Evolutionary conservation across 1,140 invertebrate species (phyloP).

Genomic region (Pseudachorutes palmiensis): DNA sequence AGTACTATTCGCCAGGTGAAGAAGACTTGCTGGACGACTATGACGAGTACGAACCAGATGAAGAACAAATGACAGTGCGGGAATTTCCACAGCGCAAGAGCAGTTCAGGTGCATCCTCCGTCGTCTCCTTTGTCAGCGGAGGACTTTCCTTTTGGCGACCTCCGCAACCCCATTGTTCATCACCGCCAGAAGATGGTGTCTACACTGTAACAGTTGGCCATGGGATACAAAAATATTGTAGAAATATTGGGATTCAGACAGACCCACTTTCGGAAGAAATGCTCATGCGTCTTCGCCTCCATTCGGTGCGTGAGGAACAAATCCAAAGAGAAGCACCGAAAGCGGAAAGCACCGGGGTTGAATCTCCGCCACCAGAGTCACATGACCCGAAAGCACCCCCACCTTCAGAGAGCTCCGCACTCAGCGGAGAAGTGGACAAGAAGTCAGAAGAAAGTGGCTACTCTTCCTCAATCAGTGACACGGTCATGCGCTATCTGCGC

Average conservation of each 20-base stretch:
- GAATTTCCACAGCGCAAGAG: constrained; percentile 22
- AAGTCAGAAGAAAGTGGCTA: constrained; percentile 60
- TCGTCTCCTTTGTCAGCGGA: constrained; percentile 27
- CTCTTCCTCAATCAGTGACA: constrained; percentile 73
- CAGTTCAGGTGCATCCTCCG: constrained; percentile 31
- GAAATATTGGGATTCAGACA: constrained; percentile 33
- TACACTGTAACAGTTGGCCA: background rate
- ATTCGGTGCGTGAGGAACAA: constrained; percentile 45
- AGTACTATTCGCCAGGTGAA: constrained; percentile 15
- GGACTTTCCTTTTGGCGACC: constrained; percentile 23
- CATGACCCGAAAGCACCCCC: background rate
- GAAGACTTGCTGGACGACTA: constrained; percentile 27
- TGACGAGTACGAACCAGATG: constrained; percentile 33
- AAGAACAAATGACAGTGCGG: constrained; percentile 30
- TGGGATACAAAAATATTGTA: constrained; percentile 2
- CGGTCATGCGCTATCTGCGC: constrained; percentile 68
- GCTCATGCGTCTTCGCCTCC: constrained; percentile 23
- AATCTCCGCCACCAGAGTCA: constrained; percentile 32
- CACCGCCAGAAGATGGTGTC: background rate
- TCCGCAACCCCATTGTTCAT: background rate
- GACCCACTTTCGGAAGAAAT: constrained; percentile 36
- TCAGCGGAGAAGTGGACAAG: constrained; percentile 40
- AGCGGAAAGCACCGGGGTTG: constrained; percentile 49
- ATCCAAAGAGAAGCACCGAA: background rate
- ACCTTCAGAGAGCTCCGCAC: background rate